Conservation (phyloP, 2,113 vertebrate species). For the Quiscalus mexicanus region DNA sequence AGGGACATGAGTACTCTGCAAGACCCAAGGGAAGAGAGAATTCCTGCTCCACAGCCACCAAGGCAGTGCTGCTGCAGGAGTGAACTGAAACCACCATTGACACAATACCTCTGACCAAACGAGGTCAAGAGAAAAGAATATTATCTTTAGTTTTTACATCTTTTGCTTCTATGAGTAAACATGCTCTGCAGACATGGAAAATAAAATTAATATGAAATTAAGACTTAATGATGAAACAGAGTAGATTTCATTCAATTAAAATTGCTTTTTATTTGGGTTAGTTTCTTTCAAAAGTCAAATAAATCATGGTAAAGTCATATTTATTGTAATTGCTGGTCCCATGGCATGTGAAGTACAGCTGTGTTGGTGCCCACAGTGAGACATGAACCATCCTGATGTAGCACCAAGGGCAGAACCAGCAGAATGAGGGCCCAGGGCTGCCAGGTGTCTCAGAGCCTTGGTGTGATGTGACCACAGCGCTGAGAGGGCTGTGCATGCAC, state of each 20-base stretch:
- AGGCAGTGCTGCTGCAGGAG: neutral
- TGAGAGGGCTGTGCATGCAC: neutral
- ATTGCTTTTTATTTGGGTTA: neutral
- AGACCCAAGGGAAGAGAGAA: neutral
- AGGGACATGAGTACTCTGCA: neutral
- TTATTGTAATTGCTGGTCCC: neutral
- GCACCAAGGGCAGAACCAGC: neutral
- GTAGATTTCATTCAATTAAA: neutral
- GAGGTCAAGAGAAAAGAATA: neutral
- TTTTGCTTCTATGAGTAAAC: neutral
- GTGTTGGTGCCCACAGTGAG: neutral
- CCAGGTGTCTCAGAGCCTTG: neutral
- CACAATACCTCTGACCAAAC: neutral
- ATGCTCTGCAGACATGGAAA: neutral
- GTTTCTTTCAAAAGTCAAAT: neutral
- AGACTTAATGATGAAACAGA: neutral
- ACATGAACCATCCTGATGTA: neutral
- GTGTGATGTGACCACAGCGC: neutral
- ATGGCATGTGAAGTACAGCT: neutral
- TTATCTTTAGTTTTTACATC: neutral
- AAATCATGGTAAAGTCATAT: neutral
- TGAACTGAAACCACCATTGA: neutral
- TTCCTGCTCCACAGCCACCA: neutral
- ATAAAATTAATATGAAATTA: neutral
- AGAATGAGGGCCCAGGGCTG: neutral